Evolutionary conservation across 2,113 vertebrate species (phyloP), one percentile per base, ranked within the genome.

Genomic region (Prionailurus bengalensis): DNA sequence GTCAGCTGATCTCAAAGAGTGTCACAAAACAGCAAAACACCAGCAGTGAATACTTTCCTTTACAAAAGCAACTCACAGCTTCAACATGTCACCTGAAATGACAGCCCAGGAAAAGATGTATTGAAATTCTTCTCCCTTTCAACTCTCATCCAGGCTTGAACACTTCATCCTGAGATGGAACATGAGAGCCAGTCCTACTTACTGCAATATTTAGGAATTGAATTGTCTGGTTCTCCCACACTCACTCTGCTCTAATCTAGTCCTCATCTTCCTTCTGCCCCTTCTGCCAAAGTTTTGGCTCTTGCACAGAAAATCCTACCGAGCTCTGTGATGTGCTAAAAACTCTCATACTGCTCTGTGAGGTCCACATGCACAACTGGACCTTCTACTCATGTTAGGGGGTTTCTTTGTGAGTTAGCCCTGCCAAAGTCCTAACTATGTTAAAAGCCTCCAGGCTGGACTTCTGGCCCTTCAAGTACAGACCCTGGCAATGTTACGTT

Each of bases 1-100:
- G 70, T 93, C 55, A 79, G 70, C 55, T 88, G 82, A 80, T 79
- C 65, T 88, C 65, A 63, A 91, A 31, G 36, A 65, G 23, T 93
- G 45, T 74, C 81, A 96, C 68, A 79, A 88, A 73, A 66, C 31
- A 71, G 31, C 10, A 33, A 68, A 58, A 83, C 1, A 76, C 33
- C 66, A 42, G 36, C 53, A 93, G 23, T 48, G 89, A 96, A 66
- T 29, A 88, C 15, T 79, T 61, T 87, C 76, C 79, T 94, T 93
- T 86, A 84, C 31, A 84, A 74, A 96, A 80, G 91, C 23, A 96
- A 93, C 29, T 90, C 86, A 70, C 7, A 95, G 63, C 45, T 81
- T 84, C 53, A 76, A 84, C 39, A 58, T 17, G 61, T 92, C 73
- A 82, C 63, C 36, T 92, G 84, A 94, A 94, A 82, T 84, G 78